Base-by-base conservation (phyloP, 2,888 invertebrate species). In the Eustalomyia histrio region DNA sequence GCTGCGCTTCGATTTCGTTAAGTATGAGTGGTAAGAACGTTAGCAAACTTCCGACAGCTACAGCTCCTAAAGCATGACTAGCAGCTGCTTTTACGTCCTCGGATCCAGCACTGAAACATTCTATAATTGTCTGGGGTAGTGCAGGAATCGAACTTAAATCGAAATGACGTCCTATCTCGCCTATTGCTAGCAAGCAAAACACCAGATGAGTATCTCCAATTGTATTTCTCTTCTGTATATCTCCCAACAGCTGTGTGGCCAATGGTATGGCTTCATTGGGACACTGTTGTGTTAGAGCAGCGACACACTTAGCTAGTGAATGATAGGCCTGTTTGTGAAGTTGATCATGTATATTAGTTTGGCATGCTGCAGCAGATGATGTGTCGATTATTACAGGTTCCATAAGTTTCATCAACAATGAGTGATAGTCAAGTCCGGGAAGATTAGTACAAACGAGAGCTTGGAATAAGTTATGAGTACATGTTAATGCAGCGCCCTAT, bases 61-160 rank as follows among this genome's bases (percentile, higher is more conserved):
- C 95, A 71, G 97, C 97, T 17, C 99, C 99, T 60, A 99, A 92
- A 0, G 99, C 97, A 91, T 99, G 98, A 84, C 99, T 98, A 14
- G 99, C 99, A 0, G 99, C 99, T 0, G 97, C 97, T 91, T 99
- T 99, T 2, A 99, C 96, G 91, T 99, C 99, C 90, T 99, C 99
- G 0, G 97, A 97, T 12, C 94, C 94, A 5, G 97, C 96, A 0
- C 95, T 94, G 91, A 99, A 99, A 17, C 98, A 97, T 83, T 94
- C 94, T 79, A 99, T 92, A 65, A 97, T 94, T 12, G 95, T 94
- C 87, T 94, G 94, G 84, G 96, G 95, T 79, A 97, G 89, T 83
- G 94, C 93, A 57, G 93, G 92, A 82, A 97, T 94, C 39, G 94
- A 92, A 86, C 95, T 96, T 79, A 97, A 91, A 90, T 97, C 96